These are phyloP conservation scores for Ciconia stormi DNA, from an alignment of 2,113 vertebrate species.

Conservation along the genomic window DNA sequence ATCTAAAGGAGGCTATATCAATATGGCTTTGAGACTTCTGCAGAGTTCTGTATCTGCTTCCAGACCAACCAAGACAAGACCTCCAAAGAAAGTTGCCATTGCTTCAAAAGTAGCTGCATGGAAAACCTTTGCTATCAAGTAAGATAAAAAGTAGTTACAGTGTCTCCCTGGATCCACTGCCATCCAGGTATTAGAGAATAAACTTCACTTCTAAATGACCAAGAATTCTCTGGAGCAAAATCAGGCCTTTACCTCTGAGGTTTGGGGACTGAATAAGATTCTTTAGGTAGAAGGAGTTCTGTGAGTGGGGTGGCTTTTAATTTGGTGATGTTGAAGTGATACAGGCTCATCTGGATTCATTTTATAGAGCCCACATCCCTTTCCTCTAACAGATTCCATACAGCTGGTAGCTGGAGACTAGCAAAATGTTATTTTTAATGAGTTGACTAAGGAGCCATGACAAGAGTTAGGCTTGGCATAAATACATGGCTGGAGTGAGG, in stretches of 20 bases:
- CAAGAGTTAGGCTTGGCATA: conserved; percentile 27
- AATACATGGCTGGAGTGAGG: background rate
- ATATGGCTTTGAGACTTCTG: background rate
- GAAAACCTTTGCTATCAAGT: background rate
- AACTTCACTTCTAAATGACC: background rate
- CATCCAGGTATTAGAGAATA: background rate
- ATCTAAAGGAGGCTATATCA: background rate
- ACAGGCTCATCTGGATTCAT: background rate
- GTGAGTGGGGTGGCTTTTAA: background rate
- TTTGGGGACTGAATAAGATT: background rate
- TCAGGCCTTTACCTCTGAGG: background rate
- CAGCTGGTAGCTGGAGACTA: background rate
- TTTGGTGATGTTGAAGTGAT: background rate
- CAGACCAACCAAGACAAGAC: background rate
- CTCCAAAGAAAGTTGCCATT: background rate
- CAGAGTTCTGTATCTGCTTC: background rate
- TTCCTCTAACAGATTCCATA: background rate
- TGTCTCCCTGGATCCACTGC: background rate
- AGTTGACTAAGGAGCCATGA: conserved; percentile 26
- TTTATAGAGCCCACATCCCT: background rate
- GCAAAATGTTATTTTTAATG: background rate
- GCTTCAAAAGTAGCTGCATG: rapidly evolving
- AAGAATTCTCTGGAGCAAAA: background rate
- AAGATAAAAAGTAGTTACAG: background rate
- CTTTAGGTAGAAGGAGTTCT: background rate